These are phyloP conservation scores for Tinamus guttatus DNA, from an alignment of 2,113 vertebrate genomes.

Conservation along the genomic window DNA sequence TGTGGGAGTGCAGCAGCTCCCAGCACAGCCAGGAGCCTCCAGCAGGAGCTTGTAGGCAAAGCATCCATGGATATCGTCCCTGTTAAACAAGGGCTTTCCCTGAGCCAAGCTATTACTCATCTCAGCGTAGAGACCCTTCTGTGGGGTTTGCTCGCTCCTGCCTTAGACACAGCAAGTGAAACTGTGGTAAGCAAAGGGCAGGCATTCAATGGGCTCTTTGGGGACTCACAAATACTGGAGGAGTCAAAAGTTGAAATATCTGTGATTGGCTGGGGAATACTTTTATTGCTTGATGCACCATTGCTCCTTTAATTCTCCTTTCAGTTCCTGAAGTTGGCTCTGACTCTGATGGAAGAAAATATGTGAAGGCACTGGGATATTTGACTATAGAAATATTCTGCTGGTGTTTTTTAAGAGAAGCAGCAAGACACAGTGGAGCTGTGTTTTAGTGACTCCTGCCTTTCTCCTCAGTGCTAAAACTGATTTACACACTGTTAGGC, in stretches of 20 bases:
- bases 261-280: neutral
- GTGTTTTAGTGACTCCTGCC: neutral
- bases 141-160: neutral
- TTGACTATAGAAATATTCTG: neutral
- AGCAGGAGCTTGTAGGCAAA: neutral
- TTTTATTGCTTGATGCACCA: neutral
- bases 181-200: neutral
- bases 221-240: conserved; percentile 5
- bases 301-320: neutral
- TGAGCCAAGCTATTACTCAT: neutral
- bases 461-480: neutral
- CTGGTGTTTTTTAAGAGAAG: neutral
- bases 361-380: neutral
- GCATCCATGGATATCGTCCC: neutral
- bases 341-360: neutral
- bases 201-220: neutral
- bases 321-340: neutral
- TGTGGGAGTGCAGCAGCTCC: neutral
- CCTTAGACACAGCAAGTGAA: neutral
- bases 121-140: neutral
- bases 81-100: neutral
- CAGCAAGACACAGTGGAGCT: neutral
- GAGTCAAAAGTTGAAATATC: conserved; percentile 21
- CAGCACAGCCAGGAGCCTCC: neutral
- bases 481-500: neutral